A percentile compares a stretch with the other conserved stretches of the same genome.
These are phyloP conservation scores for Littorina saxatilis DNA, from an alignment of 1,140 invertebrate species.

Conservation along the genomic window DNA sequence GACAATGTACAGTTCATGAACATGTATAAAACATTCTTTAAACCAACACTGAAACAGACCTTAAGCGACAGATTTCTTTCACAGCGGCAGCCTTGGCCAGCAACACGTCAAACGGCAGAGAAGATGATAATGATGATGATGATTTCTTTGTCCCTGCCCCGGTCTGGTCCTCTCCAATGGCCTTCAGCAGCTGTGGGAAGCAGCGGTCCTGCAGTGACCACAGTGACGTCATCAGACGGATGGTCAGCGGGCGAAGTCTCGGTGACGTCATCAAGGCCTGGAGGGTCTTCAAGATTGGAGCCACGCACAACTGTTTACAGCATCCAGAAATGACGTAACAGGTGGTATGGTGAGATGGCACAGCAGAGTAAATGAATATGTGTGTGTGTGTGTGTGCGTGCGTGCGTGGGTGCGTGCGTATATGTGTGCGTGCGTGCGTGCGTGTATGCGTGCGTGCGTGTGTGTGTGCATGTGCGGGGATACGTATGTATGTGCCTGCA, in stretches of 20 bases:
- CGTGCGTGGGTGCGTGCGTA: too few species aligned
- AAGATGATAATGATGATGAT: not conserved
- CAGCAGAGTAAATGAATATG: too few species aligned
- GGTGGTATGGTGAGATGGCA: too few species aligned
- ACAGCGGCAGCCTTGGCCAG: slow-evolving; percentile 62
- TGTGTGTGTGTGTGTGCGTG: too few species aligned
- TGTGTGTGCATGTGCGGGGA: too few species aligned
- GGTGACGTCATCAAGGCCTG: slow-evolving; percentile 49
- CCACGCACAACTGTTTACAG: slow-evolving; percentile 53
- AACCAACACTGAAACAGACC: slow-evolving; percentile 46
- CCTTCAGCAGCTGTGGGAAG: slow-evolving; percentile 61
- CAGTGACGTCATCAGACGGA: slow-evolving; percentile 56
- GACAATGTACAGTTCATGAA: too few species aligned
- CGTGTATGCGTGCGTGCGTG: too few species aligned
- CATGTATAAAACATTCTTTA: too few species aligned
- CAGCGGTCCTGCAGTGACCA: slow-evolving; percentile 64
- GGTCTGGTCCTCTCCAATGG: slow-evolving; percentile 44
- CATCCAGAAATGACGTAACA: not conserved
- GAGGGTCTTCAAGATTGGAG: slow-evolving; percentile 61
- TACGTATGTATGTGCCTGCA: not conserved
- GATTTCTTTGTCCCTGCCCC: too few species aligned
- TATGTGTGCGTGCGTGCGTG: too few species aligned
- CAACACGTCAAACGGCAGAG: slow-evolving; percentile 44
- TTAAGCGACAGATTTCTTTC: slow-evolving; percentile 57
- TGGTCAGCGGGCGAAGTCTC: slow-evolving; percentile 55